These are phyloP conservation scores for Agonopterix arenella DNA, from an alignment of 2,888 invertebrate genomes.

Conservation along the genomic window DNA sequence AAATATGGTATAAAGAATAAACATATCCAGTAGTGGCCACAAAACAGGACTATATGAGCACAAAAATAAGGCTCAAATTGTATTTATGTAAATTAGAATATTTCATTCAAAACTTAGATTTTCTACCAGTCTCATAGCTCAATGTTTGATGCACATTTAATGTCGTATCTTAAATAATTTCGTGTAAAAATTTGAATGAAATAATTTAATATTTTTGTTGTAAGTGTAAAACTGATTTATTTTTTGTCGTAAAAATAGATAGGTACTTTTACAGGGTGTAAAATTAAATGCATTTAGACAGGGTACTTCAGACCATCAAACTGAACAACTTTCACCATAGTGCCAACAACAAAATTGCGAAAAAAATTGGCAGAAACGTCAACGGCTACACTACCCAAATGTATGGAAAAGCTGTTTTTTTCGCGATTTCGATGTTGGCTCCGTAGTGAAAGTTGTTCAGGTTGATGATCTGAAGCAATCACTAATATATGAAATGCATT, in stretches of 20 bases:
- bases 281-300: conserved; percentile 17
- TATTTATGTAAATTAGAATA: conserved; percentile 41
- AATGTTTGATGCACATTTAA: conserved; percentile 28
- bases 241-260: not conserved
- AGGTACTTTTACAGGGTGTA: too few relatives aligned
- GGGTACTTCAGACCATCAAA: conserved; percentile 20
- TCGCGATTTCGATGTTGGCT: too few relatives aligned
- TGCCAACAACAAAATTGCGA: too few relatives aligned
- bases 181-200: conserved; percentile 27
- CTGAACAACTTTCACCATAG: too few relatives aligned
- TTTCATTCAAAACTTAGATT: conserved; percentile 36
- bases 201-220: conserved; percentile 33
- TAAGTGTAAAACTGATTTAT: conserved; percentile 23
- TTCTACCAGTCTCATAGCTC: conserved; percentile 3
- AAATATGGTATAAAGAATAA: conserved; percentile 53
- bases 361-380: too few relatives aligned
- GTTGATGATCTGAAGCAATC: too few relatives aligned
- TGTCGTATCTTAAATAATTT: conserved; percentile 22
- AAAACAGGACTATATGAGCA: conserved; percentile 47
- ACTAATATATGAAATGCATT: too few relatives aligned
- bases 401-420: too few relatives aligned
- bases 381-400: too few relatives aligned
- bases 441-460: conserved; percentile 5
- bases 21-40: conserved; percentile 64
- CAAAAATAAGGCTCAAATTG: conserved; percentile 64